These are phyloP conservation scores for Pecten maximus DNA, from an alignment of 2,888 invertebrate genomes.

Conservation along the genomic window DNA sequence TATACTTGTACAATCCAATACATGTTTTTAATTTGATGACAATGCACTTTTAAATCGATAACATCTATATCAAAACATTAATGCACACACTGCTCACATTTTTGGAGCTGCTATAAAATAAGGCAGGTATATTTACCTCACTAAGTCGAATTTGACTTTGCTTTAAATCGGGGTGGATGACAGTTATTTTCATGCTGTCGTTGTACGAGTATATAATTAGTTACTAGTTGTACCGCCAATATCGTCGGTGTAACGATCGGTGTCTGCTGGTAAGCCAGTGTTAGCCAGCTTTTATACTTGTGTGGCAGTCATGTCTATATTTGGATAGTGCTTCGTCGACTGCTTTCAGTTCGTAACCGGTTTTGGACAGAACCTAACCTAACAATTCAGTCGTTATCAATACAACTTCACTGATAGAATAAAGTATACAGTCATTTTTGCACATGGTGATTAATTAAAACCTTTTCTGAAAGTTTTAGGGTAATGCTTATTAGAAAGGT, in stretches of 20 bases:
- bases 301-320: neutral
- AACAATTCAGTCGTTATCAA: neutral
- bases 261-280: neutral
- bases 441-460: no score
- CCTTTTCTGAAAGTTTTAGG: no score
- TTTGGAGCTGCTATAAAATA: no score
- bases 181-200: neutral
- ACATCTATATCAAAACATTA: no score
- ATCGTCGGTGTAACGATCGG: neutral
- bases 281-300: neutral
- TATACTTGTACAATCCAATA: no score
- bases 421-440: no score
- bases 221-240: no score
- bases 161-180: neutral
- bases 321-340: neutral
- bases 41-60: no score
- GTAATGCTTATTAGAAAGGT: no score
- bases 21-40: no score
- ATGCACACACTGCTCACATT: no score
- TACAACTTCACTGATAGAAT: neutral
- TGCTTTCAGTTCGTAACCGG: neutral
- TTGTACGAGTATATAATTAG: no score
- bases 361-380: neutral
- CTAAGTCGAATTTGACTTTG: neutral
- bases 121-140: conserved; percentile 30